phyloP scores from a whole-genome alignment of 2,797 vertebrate species.

The Myiothlypis coronata region DNA sequence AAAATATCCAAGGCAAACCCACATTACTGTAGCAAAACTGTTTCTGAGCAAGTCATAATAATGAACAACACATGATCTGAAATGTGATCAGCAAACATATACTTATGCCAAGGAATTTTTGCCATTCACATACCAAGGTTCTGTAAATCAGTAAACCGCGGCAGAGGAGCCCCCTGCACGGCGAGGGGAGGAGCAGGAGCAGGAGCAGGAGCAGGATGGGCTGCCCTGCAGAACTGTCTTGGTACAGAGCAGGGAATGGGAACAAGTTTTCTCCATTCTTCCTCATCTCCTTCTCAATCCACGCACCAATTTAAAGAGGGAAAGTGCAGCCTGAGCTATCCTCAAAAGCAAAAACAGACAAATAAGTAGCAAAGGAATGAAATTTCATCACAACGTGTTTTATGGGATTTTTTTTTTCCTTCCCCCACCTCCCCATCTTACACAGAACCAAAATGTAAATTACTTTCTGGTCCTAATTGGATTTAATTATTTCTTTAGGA shows the following conservation, averaged over 20 bases:
- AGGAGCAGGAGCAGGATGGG: neutral
- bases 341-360: slow-evolving; percentile 57
- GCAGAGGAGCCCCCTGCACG: slow-evolving; percentile 36
- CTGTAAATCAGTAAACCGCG: slow-evolving; percentile 74
- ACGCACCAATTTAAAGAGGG: neutral
- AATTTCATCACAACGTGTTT: slow-evolving; percentile 37
- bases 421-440: slow-evolving; percentile 27
- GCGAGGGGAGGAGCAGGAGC: slow-evolving; percentile 4
- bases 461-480: slow-evolving; percentile 79
- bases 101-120: slow-evolving; percentile 76
- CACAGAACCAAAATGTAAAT: slow-evolving; percentile 79
- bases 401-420: neutral
- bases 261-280: neutral
- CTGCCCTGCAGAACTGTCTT: neutral
- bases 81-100: slow-evolving; percentile 82
- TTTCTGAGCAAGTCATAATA: slow-evolving; percentile 81
- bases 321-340: slow-evolving; percentile 12
- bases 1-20: slow-evolving; percentile 67
- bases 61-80: slow-evolving; percentile 84
- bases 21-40: slow-evolving; percentile 76
- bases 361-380: slow-evolving; percentile 67
- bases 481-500: slow-evolving; percentile 76
- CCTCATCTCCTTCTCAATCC: accelerated
- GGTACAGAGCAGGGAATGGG: neutral
- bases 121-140: slow-evolving; percentile 75